phyloP scores from a whole-genome alignment of 2,113 vertebrate species.

The Prionailurus bengalensis region DNA sequence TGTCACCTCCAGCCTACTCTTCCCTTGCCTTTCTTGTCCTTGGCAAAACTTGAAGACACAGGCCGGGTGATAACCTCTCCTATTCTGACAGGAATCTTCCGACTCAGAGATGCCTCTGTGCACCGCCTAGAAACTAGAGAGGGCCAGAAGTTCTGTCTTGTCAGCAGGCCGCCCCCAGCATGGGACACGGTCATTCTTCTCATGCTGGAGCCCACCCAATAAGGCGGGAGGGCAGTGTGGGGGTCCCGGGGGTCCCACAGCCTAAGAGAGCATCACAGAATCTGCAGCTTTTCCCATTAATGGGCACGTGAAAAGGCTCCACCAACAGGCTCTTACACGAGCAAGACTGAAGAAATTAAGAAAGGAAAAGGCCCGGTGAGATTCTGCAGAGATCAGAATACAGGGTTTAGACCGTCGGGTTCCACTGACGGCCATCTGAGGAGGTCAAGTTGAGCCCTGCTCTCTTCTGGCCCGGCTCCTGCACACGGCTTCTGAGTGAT shows the following conservation, averaged over 20 bases:
- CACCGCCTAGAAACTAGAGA: not conserved
- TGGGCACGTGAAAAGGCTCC: not conserved
- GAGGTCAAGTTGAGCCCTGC: too few relatives aligned
- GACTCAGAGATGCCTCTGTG: not conserved
- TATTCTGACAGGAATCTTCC: not conserved
- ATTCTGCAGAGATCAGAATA: not conserved
- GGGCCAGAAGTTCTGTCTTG: not conserved
- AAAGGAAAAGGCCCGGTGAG: not conserved
- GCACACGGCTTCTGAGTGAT: not conserved
- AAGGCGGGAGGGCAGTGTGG: not conserved
- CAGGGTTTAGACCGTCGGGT: not conserved
- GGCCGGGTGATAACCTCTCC: not conserved
- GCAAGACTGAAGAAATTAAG: not conserved
- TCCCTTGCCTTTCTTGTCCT: not conserved
- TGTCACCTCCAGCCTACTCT: not conserved
- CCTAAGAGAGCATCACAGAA: not conserved
- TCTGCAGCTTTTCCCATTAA: not conserved
- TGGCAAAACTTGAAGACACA: slow-evolving; percentile 24
- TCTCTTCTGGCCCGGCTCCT: not conserved
- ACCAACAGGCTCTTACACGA: not conserved
- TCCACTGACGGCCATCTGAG: not conserved
- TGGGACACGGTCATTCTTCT: not conserved
- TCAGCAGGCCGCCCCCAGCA: not conserved
- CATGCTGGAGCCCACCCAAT: too few relatives aligned
- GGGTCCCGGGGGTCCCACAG: not conserved